Evolutionary conservation across 2,797 vertebrate species (phyloP).

Genomic region (Pangasius mekongensis): DNA sequence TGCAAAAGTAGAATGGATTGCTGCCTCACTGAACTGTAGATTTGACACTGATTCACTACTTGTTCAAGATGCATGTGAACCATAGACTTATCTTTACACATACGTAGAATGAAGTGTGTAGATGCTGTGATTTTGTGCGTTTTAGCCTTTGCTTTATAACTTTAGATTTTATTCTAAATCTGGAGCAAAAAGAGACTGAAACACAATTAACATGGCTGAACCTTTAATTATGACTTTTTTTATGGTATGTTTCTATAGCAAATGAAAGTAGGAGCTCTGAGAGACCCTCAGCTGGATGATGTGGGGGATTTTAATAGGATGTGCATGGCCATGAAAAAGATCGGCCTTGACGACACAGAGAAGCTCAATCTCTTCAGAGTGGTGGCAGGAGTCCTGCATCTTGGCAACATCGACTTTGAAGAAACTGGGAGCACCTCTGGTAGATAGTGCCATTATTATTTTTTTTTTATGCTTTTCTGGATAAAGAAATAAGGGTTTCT

Average conservation of each 20-base stretch:
- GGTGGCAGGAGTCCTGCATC: slow-evolving; percentile 94
- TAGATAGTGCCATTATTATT: slow-evolving; percentile 59
- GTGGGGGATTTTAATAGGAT: slow-evolving; percentile 95
- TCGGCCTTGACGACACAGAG: slow-evolving; percentile 92
- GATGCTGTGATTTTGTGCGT: not conserved
- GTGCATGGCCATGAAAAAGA: slow-evolving; percentile 97
- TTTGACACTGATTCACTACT: not conserved
- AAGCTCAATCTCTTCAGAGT: slow-evolving; percentile 97
- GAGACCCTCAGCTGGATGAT: slow-evolving; percentile 94
- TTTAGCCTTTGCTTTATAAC: not conserved
- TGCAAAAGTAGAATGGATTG: slow-evolving; percentile 20
- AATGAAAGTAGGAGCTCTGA: slow-evolving; percentile 86
- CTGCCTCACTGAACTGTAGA: not conserved
- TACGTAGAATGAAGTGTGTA: not conserved
- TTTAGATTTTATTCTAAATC: not conserved
- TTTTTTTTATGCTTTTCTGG: not conserved
- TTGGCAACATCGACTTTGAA: slow-evolving; percentile 98
- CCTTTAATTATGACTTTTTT: not conserved
- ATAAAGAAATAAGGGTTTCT: not conserved
- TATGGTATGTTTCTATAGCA: slow-evolving; percentile 75
- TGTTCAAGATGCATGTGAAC: not conserved
- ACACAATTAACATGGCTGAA: not conserved
- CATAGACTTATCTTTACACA: not conserved
- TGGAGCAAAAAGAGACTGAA: not conserved
- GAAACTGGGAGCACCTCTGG: slow-evolving; percentile 96